Base-by-base conservation (phyloP, 2,888 invertebrate species). In the Steinernema hermaphroditum region DNA sequence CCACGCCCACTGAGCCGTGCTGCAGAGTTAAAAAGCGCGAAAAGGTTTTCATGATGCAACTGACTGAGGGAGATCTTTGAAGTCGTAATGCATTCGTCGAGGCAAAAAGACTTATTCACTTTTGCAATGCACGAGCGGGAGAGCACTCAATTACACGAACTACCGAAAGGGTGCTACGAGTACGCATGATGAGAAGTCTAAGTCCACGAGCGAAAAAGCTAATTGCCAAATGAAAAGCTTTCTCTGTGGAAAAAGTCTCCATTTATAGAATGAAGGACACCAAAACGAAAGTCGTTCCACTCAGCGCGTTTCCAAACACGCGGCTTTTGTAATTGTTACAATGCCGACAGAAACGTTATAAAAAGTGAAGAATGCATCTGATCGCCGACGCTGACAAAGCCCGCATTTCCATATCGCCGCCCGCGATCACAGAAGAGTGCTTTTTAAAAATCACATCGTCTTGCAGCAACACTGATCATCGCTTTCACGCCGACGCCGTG, bases 331-430 rank as follows among this genome's bases (percentile, higher is more conserved):
- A 62, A 62, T 32, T 62, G 32, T 62, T 62, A 62, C 62, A 62
- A 2, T 32, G 6, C 32, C 24, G 29, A 29, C 62, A 32, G 16
- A 29, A 32, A 22, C 16, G 22, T 12, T 19, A 6, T 22, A 62
- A 62, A 34, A 32, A 22, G 19, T 29, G 8, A 27, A n/a, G n/a
- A 16, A 62, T 62, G 29, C 16, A 32, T 14, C 16, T 34, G 34
- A 62, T 29, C n/a, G 62, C 62, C 12, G 27, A 29, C 32, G n/a
- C 29, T 34, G 34, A 24, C 22, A 24, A 62, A 12, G 6, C 14
- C 6, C 62, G 62, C 62, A 62, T 62, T 62, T 62, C 62, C 62
- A 62, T 62, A 62, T 62, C 62, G 29, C 62, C 2, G 32, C 14
- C 12, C 16, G 29, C 62, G 16, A 62, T 62, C 62, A 16, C 62